Percentiles rank a stretch among this genome's conserved stretches.
Evolutionary conservation across 2,113 vertebrate genomes (phyloP).

Genomic region (Pitta sordida): DNA sequence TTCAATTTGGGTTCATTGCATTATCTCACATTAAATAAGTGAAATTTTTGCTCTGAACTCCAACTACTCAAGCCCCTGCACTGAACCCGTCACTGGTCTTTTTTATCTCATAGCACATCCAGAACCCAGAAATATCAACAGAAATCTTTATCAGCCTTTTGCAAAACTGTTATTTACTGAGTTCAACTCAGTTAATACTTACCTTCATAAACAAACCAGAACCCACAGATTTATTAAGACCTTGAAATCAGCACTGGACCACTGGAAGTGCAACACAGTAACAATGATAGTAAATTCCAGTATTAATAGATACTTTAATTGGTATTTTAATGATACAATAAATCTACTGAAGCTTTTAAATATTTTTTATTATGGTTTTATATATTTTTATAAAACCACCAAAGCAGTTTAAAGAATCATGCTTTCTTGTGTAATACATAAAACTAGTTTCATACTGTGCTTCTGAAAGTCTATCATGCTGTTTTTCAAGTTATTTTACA

Average conservation of each 20-base stretch:
- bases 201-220: constrained; percentile 33
- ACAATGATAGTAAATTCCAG: not conserved
- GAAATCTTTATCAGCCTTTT: not conserved
- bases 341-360: constrained; percentile 33
- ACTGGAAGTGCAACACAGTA: not conserved
- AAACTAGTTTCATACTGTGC: constrained; percentile 54
- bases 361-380: constrained; percentile 69
- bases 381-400: constrained; percentile 70
- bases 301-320: constrained; percentile 57
- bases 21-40: not conserved
- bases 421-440: constrained; percentile 59
- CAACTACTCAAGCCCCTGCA: not conserved
- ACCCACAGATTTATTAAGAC: not conserved
- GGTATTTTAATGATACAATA: constrained; percentile 60
- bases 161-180: not conserved
- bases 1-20: not conserved
- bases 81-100: not conserved
- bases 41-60: not conserved
- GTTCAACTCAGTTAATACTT: not conserved
- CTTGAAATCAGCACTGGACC: not conserved
- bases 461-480: constrained; percentile 53
- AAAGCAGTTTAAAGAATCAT: constrained; percentile 70
- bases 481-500: constrained; percentile 59
- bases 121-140: not conserved
- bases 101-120: not conserved